A percentile compares a stretch with the other conserved stretches of the same genome.
Conservation (phyloP, 92 coral and sea anemone genomes). For the Montipora capitata region DNA sequence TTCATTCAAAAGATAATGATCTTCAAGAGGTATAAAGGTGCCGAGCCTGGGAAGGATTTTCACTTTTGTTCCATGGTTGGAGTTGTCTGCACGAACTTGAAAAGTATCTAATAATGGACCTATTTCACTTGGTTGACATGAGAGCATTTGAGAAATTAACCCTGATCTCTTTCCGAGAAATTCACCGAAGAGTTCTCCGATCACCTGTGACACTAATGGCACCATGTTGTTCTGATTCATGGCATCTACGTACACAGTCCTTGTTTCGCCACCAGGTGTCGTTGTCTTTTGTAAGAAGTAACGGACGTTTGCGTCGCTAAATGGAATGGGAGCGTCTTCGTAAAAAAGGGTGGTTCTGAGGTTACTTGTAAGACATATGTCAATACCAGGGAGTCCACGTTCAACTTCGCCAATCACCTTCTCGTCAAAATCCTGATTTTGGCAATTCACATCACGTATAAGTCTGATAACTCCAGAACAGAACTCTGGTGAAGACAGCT, state of each 20-base stretch:
- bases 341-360: constrained; percentile 30
- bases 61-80: not conserved
- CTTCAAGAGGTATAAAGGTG: constrained; percentile 63
- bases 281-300: constrained; percentile 50
- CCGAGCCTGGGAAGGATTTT: constrained; percentile 67
- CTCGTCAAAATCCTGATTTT: constrained; percentile 10
- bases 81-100: constrained; percentile 66
- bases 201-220: not conserved
- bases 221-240: not conserved
- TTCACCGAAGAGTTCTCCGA: not conserved
- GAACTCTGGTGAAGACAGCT: constrained; percentile 62
- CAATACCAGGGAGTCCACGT: constrained; percentile 32
- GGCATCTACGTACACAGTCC: constrained; percentile 43
- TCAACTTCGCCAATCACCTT: constrained; percentile 8
- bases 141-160: constrained; percentile 55
- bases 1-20: constrained; percentile 76
- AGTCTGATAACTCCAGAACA: constrained; percentile 66
- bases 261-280: constrained; percentile 17
- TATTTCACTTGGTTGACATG: constrained; percentile 19
- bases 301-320: constrained; percentile 49
- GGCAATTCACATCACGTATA: constrained; percentile 65
- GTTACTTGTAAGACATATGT: not conserved
- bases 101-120: constrained; percentile 35
- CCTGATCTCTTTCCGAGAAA: constrained; percentile 48
- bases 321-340: constrained; percentile 43